These are phyloP conservation scores for Pipistrellus nathusii DNA, from an alignment of 2,797 vertebrate genomes.

Conservation along the genomic window DNA sequence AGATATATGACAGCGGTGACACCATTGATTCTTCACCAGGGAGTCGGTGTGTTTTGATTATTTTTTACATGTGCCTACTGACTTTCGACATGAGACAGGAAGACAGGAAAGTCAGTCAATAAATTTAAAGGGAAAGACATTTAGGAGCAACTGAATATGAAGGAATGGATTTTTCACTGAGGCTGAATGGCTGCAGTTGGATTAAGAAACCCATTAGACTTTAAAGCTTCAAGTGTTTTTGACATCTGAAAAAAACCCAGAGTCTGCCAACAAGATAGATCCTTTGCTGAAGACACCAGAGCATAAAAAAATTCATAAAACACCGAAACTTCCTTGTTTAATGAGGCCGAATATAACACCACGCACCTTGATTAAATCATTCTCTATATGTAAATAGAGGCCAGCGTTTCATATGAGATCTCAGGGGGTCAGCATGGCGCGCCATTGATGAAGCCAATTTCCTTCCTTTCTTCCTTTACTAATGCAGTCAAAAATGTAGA, in stretches of 20 bases:
- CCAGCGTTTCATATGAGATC: constrained; percentile 91
- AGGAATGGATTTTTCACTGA: constrained; percentile 93
- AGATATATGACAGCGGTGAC: constrained; percentile 97
- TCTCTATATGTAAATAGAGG: constrained; percentile 99
- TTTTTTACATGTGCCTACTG: constrained; percentile 95
- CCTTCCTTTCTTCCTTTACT: constrained; percentile 92
- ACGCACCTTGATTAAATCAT: constrained; percentile 99
- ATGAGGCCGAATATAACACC: constrained; percentile 99
- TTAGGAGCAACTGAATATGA: constrained; percentile 95
- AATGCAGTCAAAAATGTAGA: constrained; percentile 95
- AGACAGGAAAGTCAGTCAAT: constrained; percentile 95
- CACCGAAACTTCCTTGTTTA: constrained; percentile 98
- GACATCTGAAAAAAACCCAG: constrained; percentile 96
- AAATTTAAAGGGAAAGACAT: constrained; percentile 96
- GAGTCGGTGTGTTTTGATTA: constrained; percentile 97
- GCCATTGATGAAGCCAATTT: constrained; percentile 95
- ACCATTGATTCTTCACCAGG: constrained; percentile 96
- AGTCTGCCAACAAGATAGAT: constrained; percentile 95
- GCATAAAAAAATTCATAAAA: constrained; percentile 98
- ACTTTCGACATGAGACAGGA: constrained; percentile 94
- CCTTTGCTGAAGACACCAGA: constrained; percentile 95
- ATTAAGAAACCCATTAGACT: constrained; percentile 97
- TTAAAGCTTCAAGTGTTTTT: constrained; percentile 95
- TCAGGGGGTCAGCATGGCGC: constrained; percentile 94
- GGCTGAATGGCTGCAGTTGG: constrained; percentile 96